Percentiles rank a stretch among this genome's conserved stretches.
Evolutionary conservation across 1,140 invertebrate genomes (phyloP).

Genomic region (Propsilocerus akamusi): DNA sequence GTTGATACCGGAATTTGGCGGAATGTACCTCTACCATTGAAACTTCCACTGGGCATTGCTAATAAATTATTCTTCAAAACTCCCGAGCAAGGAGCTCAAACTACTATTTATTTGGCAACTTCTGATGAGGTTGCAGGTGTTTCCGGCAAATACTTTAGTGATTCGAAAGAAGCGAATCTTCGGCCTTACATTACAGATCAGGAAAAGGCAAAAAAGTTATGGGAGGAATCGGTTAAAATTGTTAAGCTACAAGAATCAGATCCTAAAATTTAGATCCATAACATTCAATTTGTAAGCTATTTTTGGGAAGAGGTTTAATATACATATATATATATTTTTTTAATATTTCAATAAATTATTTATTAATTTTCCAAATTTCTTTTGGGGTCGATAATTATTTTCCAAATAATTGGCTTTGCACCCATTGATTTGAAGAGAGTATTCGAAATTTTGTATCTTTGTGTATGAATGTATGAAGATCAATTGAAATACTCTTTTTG

Average conservation of each 20-base stretch:
- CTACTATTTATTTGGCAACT: slow-evolving; percentile 47
- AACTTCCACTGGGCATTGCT: slow-evolving; percentile 34
- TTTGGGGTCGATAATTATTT: too few relatives aligned
- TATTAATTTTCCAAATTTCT: too few relatives aligned
- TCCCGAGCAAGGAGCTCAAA: slow-evolving; percentile 53
- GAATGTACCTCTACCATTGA: slow-evolving; percentile 43
- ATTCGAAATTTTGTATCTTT: too few relatives aligned
- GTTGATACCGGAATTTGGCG: slow-evolving; percentile 60
- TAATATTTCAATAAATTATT: neutral
- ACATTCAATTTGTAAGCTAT: neutral
- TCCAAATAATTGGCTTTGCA: neutral
- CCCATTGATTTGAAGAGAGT: neutral
- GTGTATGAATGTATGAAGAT: too few relatives aligned
- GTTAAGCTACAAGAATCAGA: slow-evolving; percentile 35
- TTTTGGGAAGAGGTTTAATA: neutral
- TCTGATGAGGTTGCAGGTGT: slow-evolving; percentile 45
- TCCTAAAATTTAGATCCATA: slow-evolving; percentile 13
- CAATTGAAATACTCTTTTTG: too few relatives aligned
- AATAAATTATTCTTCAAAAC: slow-evolving; percentile 44
- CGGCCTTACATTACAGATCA: slow-evolving; percentile 36
- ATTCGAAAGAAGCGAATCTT: slow-evolving; percentile 39
- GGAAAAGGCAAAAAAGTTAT: slow-evolving; percentile 49
- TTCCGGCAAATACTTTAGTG: slow-evolving; percentile 58
- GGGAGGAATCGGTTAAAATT: slow-evolving; percentile 51
- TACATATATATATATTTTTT: neutral